These are phyloP conservation scores for Amiota mariae DNA, from an alignment of 2,888 invertebrate species.

Conservation along the genomic window DNA sequence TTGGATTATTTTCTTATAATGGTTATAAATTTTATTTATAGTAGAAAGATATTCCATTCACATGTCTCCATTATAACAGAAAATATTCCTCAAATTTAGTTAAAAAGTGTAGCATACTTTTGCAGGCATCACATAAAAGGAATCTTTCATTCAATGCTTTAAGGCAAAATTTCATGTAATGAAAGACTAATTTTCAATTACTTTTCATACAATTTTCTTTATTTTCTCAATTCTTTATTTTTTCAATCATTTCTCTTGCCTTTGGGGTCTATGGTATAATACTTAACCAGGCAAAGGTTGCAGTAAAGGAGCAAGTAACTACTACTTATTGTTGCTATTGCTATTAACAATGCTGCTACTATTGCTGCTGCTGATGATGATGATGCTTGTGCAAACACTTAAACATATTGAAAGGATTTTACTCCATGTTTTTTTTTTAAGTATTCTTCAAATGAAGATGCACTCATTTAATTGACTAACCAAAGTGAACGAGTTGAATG, in stretches of 20 bases:
- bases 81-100: too few relatives aligned
- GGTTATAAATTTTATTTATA: too few relatives aligned
- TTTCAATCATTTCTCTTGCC: conserved; percentile 10
- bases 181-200: conserved; percentile 1
- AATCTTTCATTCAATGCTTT: not conserved
- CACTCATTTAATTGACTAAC: conserved; percentile 55
- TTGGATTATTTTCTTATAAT: too few relatives aligned
- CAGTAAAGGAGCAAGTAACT: not conserved
- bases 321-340: not conserved
- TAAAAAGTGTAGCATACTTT: not conserved
- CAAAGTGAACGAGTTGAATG: conserved; percentile 52
- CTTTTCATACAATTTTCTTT: not conserved
- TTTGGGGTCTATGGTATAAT: not conserved
- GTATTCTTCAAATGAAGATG: conserved; percentile 43
- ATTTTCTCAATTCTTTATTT: too few relatives aligned
- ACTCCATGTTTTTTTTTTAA: conserved; percentile 32
- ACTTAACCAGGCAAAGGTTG: conserved; percentile 7
- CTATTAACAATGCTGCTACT: not conserved
- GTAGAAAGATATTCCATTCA: too few relatives aligned
- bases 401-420: conserved; percentile 33
- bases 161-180: not conserved
- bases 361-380: not conserved
- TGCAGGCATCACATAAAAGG: not conserved
- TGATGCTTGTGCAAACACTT: not conserved
- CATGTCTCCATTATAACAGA: too few relatives aligned